Evolutionary conservation across 2,888 invertebrate species (phyloP).

Genomic region (Sphaerophoria taeniata): DNA sequence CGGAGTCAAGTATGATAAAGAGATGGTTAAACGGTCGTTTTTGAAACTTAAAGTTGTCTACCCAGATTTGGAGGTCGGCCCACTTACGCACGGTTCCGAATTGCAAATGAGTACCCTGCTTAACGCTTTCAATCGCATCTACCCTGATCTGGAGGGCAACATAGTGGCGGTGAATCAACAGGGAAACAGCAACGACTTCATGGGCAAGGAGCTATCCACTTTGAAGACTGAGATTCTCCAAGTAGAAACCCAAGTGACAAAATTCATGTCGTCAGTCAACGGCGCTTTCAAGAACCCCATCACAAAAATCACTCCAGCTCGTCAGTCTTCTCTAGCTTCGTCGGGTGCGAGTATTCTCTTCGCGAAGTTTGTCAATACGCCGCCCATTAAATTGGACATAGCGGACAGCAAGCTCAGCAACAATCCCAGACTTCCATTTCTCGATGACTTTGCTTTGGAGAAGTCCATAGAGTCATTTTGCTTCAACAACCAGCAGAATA

Average conservation of each 20-base stretch:
- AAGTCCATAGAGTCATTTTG: conserved; percentile 74
- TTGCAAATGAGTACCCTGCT: conserved; percentile 76
- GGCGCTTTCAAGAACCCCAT: conserved; percentile 26
- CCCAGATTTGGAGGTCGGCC: conserved; percentile 65
- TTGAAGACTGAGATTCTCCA: conserved; percentile 77
- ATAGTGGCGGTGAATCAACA: conserved; percentile 77
- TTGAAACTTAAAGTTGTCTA: conserved; percentile 71
- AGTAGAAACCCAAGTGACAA: conserved; percentile 77
- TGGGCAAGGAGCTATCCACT: conserved; percentile 76
- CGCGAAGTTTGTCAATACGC: conserved; percentile 79
- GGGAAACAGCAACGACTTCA: conserved; percentile 77
- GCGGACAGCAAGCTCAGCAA: conserved; percentile 62
- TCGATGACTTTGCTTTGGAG: conserved; percentile 78
- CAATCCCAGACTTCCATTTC: conserved; percentile 78
- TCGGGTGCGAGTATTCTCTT: conserved; percentile 72
- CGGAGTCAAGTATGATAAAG: conserved; percentile 77
- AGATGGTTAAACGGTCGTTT: conserved; percentile 76
- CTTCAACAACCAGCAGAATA: conserved; percentile 72
- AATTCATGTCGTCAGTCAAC: conserved; percentile 73
- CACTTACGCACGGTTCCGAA: conserved; percentile 33
- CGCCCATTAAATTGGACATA: conserved; percentile 79
- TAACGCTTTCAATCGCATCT: conserved; percentile 77
- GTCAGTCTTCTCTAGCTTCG: conserved; percentile 2
- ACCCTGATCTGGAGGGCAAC: conserved; percentile 77
- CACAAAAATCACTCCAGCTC: conserved; percentile 63